Evolutionary conservation across 2,113 vertebrate genomes (phyloP), one percentile per base, ranked within the genome.

Genomic region (Sisor rabdophorus): DNA sequence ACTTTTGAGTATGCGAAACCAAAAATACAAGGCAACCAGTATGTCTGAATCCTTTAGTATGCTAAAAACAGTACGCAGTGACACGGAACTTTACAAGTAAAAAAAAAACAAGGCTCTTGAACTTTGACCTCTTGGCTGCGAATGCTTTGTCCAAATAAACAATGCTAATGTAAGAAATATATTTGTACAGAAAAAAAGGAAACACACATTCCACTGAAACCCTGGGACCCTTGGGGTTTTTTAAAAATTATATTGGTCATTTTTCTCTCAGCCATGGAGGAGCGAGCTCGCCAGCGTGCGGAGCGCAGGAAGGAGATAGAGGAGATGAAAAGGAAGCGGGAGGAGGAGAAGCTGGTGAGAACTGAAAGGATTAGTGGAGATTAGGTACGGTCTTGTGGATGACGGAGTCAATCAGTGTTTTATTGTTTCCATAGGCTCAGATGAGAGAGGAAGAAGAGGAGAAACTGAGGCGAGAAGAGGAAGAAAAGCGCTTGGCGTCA

Each of bases 231-330:
- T 44, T 32, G 17, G 13, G 8, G n/a, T 36, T 68, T 19, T 22
- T 24, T 19, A 7, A 15, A 50, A 11, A 26, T 48, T 26, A 19
- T 50, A 53, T 17, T 17, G 44, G 40, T 48, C 17, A 2, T 32
- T 30, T 53, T 28, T 75, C 19, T 22, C 77, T 47, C 86, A 98
- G 97, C 94, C 54, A 98, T 98, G 95, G 94, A 97, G 86, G 92
- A 92, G 81, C 93, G 95, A 75, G 95, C 95, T 13, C 82, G 44
- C 44, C 92, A 91, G 78, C 90, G 96, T 1, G 89, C 91, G 52
- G 91, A 94, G 87, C 87, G 89, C 64, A 94, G 87, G 87, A 93
- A 74, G 79, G 87, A 94, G 87, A 83, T 94, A 53, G 92, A 96
- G 84, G 93, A 94, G 82, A 86, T 86, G 70, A 98, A 91, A 85